Conservation (phyloP, 2,113 vertebrate genomes). For the Oreochromis niloticus region DNA sequence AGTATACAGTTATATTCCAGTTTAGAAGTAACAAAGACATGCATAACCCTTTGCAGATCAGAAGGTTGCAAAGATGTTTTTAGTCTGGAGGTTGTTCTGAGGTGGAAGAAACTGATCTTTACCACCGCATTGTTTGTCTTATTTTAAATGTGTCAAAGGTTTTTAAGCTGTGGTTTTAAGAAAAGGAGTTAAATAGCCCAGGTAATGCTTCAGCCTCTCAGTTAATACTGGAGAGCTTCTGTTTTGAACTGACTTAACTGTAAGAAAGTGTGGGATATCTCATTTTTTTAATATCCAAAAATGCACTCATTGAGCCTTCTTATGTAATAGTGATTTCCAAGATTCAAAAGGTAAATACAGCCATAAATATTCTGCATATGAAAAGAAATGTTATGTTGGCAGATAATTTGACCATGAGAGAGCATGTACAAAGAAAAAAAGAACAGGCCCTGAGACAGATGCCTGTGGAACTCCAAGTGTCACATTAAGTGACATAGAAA, state of each 20-base stretch:
- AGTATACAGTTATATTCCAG: background rate
- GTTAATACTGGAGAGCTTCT: background rate
- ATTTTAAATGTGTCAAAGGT: background rate
- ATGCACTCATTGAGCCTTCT: background rate
- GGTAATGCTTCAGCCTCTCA: background rate
- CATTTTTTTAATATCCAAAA: background rate
- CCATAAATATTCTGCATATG: background rate
- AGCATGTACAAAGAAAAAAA: background rate
- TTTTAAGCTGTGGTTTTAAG: background rate
- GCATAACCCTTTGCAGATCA: background rate
- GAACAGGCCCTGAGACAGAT: background rate
- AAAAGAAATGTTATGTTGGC: background rate
- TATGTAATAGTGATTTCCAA: background rate
- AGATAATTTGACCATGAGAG: background rate
- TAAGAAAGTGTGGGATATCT: background rate
- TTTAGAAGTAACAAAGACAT: background rate
- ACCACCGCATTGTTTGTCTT: fast-evolving
- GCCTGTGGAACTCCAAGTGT: background rate
- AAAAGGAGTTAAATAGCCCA: background rate
- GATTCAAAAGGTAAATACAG: background rate
- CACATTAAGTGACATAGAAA: background rate
- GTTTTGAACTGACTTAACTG: background rate
- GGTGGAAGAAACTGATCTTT: background rate
- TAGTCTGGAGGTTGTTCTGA: background rate
- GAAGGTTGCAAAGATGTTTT: background rate